These are phyloP conservation scores for Tragopan temminckii DNA, from an alignment of 2,797 vertebrate genomes.

Conservation along the genomic window DNA sequence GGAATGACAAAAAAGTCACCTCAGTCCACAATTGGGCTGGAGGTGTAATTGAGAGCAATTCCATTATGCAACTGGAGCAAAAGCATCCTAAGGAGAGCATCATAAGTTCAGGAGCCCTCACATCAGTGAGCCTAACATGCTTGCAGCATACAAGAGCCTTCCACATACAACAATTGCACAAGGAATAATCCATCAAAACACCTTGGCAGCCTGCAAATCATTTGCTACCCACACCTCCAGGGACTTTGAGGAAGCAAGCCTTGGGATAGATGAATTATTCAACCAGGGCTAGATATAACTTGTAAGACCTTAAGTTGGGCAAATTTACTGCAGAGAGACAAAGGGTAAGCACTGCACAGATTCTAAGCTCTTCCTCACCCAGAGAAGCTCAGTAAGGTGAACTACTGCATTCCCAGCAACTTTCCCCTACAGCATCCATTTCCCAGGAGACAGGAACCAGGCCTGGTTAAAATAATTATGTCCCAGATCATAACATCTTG, in stretches of 20 bases:
- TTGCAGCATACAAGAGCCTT: neutral
- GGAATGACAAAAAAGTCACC: neutral
- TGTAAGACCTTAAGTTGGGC: neutral
- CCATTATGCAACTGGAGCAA: fast-evolving
- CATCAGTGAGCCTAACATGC: neutral
- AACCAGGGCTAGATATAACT: neutral
- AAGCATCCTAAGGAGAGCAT: neutral
- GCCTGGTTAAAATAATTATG: conserved; percentile 9
- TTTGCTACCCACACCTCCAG: neutral
- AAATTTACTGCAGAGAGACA: neutral
- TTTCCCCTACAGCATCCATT: neutral
- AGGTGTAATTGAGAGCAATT: neutral
- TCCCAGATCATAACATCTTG: conserved; percentile 1
- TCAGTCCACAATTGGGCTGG: neutral
- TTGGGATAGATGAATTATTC: neutral
- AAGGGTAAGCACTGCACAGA: neutral
- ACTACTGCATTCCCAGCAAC: neutral
- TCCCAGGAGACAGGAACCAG: neutral
- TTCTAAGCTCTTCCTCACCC: neutral
- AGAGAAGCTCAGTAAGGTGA: neutral
- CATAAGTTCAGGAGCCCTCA: neutral
- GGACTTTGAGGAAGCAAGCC: neutral
- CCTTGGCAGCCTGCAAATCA: neutral
- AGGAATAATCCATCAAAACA: neutral
- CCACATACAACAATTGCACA: neutral